Evolutionary conservation across 2,797 vertebrate species (phyloP).

Genomic region (Tadarida brasiliensis): DNA sequence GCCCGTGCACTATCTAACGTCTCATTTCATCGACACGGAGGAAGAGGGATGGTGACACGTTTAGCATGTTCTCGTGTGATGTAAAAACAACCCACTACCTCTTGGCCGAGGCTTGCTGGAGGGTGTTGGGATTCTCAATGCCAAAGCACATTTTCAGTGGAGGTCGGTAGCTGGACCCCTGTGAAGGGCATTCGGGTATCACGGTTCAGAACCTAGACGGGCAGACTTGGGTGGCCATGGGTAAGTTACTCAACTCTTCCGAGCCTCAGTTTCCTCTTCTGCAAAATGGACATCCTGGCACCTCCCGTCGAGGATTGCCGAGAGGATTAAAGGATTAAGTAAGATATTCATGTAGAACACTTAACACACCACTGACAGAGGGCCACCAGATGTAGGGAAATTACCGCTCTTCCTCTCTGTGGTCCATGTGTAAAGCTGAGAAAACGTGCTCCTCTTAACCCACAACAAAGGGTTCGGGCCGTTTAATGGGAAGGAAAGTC

Average conservation of each 20-base stretch:
- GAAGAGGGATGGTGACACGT: not conserved
- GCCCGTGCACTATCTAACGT: fast-evolving
- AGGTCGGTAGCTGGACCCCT: not conserved
- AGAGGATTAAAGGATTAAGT: constrained; percentile 39
- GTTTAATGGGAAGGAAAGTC: not conserved
- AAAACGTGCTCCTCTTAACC: constrained; percentile 9
- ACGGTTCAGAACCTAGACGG: not conserved
- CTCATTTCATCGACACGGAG: not conserved
- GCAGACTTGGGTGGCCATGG: not conserved
- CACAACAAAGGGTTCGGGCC: not conserved
- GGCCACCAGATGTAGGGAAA: not conserved
- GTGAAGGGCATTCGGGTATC: fast-evolving
- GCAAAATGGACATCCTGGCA: not conserved
- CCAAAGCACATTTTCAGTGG: not conserved
- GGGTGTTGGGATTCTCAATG: not conserved
- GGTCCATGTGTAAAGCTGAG: constrained; percentile 40
- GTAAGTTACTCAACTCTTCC: not conserved
- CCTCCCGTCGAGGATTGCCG: not conserved
- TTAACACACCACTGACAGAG: not conserved
- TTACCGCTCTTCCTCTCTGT: not conserved
- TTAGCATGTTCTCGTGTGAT: not conserved
- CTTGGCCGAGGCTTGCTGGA: not conserved
- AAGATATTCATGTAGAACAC: not conserved
- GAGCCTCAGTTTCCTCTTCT: not conserved
- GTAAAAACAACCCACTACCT: not conserved